These are phyloP conservation scores for Chelonoidis abingdonii DNA, from an alignment of 2,113 vertebrate genomes.

Conservation along the genomic window DNA sequence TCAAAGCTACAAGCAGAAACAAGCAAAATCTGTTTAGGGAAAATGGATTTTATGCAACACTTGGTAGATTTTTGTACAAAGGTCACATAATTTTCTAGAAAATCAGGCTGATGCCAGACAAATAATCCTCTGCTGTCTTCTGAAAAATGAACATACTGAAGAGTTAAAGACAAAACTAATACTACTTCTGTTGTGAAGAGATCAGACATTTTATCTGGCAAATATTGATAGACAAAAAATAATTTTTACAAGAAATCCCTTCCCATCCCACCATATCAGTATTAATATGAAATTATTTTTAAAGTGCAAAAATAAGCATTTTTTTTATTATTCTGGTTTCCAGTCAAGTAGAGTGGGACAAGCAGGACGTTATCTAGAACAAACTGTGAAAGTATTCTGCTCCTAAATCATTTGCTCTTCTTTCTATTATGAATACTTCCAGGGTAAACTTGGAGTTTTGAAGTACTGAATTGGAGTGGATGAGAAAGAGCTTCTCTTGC, in stretches of 20 bases:
- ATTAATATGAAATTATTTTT: not conserved
- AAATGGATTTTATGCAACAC: not conserved
- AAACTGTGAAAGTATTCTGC: not conserved
- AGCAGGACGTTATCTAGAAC: not conserved
- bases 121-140: constrained; percentile 20
- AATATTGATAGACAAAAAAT: not conserved
- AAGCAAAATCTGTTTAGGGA: not conserved
- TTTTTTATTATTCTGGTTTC: not conserved
- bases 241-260: not conserved
- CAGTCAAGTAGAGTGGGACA: not conserved
- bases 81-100: constrained; percentile 48
- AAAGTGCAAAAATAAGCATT: not conserved
- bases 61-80: constrained; percentile 39
- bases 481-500: not conserved
- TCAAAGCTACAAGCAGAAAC: not conserved
- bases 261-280: not conserved
- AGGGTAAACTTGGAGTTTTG: not conserved
- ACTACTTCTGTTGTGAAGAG: not conserved
- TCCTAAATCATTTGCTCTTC: not conserved
- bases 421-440: not conserved
- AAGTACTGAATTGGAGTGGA: not conserved
- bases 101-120: constrained; percentile 18
- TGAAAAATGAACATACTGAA: not conserved
- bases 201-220: not conserved
- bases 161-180: not conserved